Base-by-base conservation (phyloP, 2,797 vertebrate species). In the Hoplostethus atlanticus region DNA sequence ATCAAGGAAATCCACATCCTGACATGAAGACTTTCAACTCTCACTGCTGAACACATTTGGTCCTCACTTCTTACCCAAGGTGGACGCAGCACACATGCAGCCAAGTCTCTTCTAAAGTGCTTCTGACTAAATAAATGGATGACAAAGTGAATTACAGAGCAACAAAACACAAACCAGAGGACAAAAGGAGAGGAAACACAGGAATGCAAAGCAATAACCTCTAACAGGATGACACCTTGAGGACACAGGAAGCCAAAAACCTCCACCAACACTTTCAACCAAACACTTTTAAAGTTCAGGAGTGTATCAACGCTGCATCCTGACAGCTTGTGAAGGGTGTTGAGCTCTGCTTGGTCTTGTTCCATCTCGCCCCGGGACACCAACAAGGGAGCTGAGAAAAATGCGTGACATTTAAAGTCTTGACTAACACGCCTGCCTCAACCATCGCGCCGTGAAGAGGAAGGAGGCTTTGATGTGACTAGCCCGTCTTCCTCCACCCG, bases 271-370 rank as follows among this genome's bases (percentile, higher is more conserved):
- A 34, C 31, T 34, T 34, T 6, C 31, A 34, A 2, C 31, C 3
- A 50, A 16, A 54, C 48, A 53, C 34, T 21, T 21, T 11, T 47
- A 21, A 21, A 16, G 54, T 56, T n/a, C 15, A 34, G 54, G 30
- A 36, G 54, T 56, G 36, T 36, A 36, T 7, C 31, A 31, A 36
- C 31, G 5, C 31, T 34, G 6, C 6, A 4, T 54, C 15, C 54
- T 56, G 54, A n/a, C 54, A 52, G 31, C 12, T 21, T 21, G 25
- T 46, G 17, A 38, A 17, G 66, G 25, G 6, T 51, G 48, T 44
- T 15, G 30, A 57, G n/a, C 56, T 0, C 2, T 66, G 84, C 76
- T 74, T 40, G 11, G 63, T 84, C 83, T 76, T 80, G 84, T 79
- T 68, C 54, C 5, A 6, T 50, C 66, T 67, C 2, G 50, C 77